Conservation (phyloP, 2,888 invertebrate species). For the Silvanus unidentatus region DNA sequence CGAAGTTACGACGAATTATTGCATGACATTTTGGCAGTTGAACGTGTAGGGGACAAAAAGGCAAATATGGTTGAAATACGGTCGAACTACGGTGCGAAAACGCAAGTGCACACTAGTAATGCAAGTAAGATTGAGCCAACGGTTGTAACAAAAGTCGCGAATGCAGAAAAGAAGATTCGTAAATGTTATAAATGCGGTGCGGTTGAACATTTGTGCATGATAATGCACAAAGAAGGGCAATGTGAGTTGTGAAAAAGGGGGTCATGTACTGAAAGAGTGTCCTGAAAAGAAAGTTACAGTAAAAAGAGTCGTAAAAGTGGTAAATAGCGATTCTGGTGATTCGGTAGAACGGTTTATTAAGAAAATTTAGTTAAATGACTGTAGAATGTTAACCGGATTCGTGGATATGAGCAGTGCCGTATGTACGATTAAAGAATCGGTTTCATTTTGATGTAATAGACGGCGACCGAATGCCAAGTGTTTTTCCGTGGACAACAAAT, state of each 20-base stretch:
- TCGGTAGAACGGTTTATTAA: neutral
- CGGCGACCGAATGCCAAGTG: no score
- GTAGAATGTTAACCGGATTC: neutral
- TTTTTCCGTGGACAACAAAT: no score
- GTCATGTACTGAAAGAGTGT: neutral
- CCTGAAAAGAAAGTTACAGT: neutral
- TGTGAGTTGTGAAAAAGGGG: neutral
- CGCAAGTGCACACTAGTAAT: neutral
- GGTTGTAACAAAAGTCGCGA: no score
- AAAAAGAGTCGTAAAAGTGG: neutral
- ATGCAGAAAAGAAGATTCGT: no score
- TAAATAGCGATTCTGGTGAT: neutral
- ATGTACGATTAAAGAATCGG: neutral
- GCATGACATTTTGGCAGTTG: neutral
- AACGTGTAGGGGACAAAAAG: no score
- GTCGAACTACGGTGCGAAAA: neutral
- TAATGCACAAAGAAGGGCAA: neutral
- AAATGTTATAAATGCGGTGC: neutral
- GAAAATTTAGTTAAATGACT: neutral
- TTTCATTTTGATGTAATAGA: neutral
- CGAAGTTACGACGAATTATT: neutral
- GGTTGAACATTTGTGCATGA: neutral
- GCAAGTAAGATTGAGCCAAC: neutral
- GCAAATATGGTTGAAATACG: neutral
- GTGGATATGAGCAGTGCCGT: constrained; percentile 3